Evolutionary conservation across 2,888 invertebrate genomes (phyloP).

Genomic region (Fragum fragum): DNA sequence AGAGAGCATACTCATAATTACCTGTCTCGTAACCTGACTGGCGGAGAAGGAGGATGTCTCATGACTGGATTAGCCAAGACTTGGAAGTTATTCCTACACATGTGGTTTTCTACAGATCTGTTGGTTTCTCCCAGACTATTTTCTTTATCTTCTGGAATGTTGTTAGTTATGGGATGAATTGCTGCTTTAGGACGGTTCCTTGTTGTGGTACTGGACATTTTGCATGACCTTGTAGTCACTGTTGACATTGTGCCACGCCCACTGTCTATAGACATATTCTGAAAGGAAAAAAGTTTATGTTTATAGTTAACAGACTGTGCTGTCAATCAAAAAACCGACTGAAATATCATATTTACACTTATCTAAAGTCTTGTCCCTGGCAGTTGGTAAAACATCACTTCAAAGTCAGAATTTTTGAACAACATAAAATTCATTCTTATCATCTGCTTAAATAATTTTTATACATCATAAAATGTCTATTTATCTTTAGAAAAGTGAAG

Average conservation of each 20-base stretch:
- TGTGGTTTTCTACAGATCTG: constrained; percentile 51
- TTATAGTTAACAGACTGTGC: constrained; percentile 16
- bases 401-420: too few species aligned
- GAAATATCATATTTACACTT: too few species aligned
- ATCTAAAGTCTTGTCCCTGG: too few species aligned
- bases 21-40: constrained; percentile 81
- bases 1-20: constrained; percentile 46
- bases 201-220: constrained; percentile 62
- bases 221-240: constrained; percentile 68
- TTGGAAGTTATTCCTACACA: constrained; percentile 41
- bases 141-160: constrained; percentile 76
- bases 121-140: constrained; percentile 63
- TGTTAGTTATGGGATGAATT: constrained; percentile 68
- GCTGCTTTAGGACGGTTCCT: constrained; percentile 72
- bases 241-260: constrained; percentile 84
- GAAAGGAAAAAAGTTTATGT: constrained; percentile 4
- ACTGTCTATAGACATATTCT: constrained; percentile 85
- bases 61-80: constrained; percentile 46
- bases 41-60: constrained; percentile 82
- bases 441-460: too few species aligned
- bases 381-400: too few species aligned
- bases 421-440: too few species aligned
- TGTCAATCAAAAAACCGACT: too few species aligned
- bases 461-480: too few species aligned
- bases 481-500: too few species aligned